Evolutionary conservation across 1,140 invertebrate species (phyloP).

Genomic region (Phocides pigmalion): DNA sequence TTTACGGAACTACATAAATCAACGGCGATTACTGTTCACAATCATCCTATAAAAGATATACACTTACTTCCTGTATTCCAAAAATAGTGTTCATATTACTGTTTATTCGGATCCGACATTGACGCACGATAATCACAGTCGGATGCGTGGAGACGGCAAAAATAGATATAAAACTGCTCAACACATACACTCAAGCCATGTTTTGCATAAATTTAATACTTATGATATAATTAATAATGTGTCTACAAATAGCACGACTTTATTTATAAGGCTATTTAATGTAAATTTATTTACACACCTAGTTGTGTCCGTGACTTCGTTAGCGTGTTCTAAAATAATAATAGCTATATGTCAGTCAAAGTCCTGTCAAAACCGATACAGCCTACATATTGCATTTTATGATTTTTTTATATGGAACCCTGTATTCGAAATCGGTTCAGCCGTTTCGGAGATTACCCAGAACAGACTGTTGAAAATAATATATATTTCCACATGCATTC

Average conservation of each 20-base stretch:
- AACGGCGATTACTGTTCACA: no score
- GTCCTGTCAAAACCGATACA: no score
- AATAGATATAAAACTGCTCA: slow-evolving; percentile 20
- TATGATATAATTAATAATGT: neutral
- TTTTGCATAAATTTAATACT: neutral
- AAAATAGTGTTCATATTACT: slow-evolving; percentile 12
- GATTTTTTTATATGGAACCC: no score
- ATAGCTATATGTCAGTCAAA: no score
- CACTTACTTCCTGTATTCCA: neutral
- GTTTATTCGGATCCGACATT: slow-evolving; percentile 4
- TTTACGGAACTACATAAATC: neutral
- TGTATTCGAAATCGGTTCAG: no score
- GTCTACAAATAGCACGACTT: neutral
- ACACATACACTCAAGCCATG: neutral
- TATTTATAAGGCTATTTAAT: neutral
- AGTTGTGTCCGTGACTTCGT: no score
- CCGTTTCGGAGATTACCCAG: no score
- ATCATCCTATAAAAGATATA: neutral
- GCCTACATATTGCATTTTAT: no score
- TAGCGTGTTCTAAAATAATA: no score
- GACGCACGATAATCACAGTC: neutral
- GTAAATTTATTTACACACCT: no score
- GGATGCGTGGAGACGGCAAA: slow-evolving; percentile 6
- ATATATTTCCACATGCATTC: no score
- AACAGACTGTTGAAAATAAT: no score